Base-by-base conservation (phyloP, 2,888 invertebrate species). In the Agriopis aurantiaria region DNA sequence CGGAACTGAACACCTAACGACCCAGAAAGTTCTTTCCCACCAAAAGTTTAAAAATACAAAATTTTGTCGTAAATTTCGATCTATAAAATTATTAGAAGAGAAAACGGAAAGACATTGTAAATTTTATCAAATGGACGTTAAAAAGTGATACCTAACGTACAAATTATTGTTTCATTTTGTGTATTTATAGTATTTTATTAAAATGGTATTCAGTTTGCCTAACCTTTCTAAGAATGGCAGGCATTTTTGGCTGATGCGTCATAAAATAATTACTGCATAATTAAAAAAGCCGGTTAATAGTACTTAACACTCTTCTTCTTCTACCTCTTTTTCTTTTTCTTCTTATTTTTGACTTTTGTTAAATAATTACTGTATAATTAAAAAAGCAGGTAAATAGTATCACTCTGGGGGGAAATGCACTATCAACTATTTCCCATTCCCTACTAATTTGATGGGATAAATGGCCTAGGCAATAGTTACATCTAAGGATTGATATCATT, bases 71-170 rank as follows among this genome's bases (percentile, higher is more conserved):
- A 62, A 62, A 62, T 61, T 60, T 46, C 9, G 69, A 69, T 69
- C 64, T n/a, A 52, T 68, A 67, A 64, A 58, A 69, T 65, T 67
- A 72, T 69, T 57, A 65, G 49, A 61, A 53, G 57, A 61, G 14
- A 56, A 40, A 45, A 40, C 14, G 61, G 52, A 67, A 57, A 65
- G 66, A 73, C 73, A 68, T 75, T 77, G 74, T 76, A 73, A 76
- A 76, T 74, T 75, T 71, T 71, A 66, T 76, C 46, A 43, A 55
- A 55, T 51, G 8, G 55, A 52, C 8, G 45, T 56, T 17, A 57
- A 57, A 33, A 56, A n/a, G 11, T 11, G 53, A 8, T 23, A 7
- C 9, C n/a, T 57, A 3, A 43, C 17, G 41, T n/a, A 3, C 0
- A 56, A 41, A 41, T 51, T 17, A 51, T 51, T 17, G 14, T 3